Percentiles rank a stretch among this genome's conserved stretches.
These are phyloP conservation scores for Pocillopora damicornis DNA, from an alignment of 64 coral and sea anemone genomes.

Conservation along the genomic window DNA sequence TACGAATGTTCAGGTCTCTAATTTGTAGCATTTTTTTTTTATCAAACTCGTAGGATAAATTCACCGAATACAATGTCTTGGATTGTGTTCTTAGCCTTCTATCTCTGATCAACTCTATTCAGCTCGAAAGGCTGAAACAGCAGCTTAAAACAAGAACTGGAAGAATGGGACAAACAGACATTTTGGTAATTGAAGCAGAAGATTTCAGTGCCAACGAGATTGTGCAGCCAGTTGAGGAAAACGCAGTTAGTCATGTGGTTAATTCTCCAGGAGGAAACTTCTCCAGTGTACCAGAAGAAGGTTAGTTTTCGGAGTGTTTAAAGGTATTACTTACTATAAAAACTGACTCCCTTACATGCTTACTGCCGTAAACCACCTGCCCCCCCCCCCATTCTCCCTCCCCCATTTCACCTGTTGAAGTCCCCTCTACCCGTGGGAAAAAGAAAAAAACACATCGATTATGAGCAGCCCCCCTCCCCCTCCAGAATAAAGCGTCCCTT, in stretches of 20 bases:
- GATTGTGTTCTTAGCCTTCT: slow-evolving; percentile 58
- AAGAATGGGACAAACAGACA: not conserved
- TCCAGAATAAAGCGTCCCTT: too few species aligned
- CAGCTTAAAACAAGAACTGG: not conserved
- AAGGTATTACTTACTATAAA: too few species aligned
- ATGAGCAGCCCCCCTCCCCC: too few species aligned
- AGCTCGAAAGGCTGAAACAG: slow-evolving; percentile 31
- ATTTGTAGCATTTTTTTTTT: not conserved
- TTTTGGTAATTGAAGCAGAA: not conserved
- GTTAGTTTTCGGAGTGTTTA: not conserved
- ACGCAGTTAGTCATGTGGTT: not conserved
- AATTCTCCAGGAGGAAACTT: not conserved
- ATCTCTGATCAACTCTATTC: slow-evolving; percentile 51
- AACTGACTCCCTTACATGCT: too few species aligned
- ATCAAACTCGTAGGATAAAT: slow-evolving; percentile 14
- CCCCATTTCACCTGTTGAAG: too few species aligned
- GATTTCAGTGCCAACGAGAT: not conserved
- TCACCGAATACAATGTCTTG: slow-evolving; percentile 37
- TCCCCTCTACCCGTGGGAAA: too few species aligned
- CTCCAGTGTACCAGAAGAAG: slow-evolving; percentile 3
- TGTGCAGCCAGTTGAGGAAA: not conserved
- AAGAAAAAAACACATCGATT: too few species aligned
- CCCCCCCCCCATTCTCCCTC: too few species aligned
- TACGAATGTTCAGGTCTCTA: not conserved
- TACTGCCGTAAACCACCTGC: too few species aligned